A percentile compares a stretch with the other conserved stretches of the same genome.
phyloP scores from a whole-genome alignment of 2,888 invertebrate genomes.

The Cheilosia variabilis region DNA sequence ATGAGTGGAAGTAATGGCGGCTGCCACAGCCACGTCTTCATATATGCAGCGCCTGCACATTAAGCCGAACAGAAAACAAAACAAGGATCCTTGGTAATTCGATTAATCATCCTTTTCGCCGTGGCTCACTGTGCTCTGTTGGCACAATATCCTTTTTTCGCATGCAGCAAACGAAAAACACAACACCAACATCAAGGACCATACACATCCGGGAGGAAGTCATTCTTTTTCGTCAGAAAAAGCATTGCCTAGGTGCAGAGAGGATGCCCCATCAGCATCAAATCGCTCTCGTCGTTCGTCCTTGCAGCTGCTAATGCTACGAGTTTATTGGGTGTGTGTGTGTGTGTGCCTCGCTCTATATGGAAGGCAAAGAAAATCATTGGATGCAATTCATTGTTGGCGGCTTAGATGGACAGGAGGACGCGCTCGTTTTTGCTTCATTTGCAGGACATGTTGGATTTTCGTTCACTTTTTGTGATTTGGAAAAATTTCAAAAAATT shows the following conservation, averaged over 20 bases:
- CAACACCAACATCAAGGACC: slow-evolving; percentile 67
- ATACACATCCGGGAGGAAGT: slow-evolving; percentile 69
- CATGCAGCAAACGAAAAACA: slow-evolving; percentile 50
- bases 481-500: slow-evolving; percentile 23
- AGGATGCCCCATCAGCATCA: slow-evolving; percentile 68
- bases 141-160: slow-evolving; percentile 73
- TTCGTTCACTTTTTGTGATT: slow-evolving; percentile 16
- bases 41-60: slow-evolving; percentile 74
- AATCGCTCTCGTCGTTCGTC: slow-evolving; percentile 40
- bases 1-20: slow-evolving; percentile 72
- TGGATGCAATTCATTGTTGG: slow-evolving; percentile 72
- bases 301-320: slow-evolving; percentile 47
- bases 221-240: slow-evolving; percentile 73
- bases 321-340: slow-evolving; percentile 2
- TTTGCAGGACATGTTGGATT: slow-evolving; percentile 68
- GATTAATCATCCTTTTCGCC: slow-evolving; percentile 72
- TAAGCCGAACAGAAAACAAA: slow-evolving; percentile 59
- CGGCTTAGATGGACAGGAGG: slow-evolving; percentile 70
- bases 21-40: slow-evolving; percentile 52
- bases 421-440: slow-evolving; percentile 69
- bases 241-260: slow-evolving; percentile 72
- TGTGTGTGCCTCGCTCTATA: background rate
- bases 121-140: slow-evolving; percentile 59
- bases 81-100: slow-evolving; percentile 73
- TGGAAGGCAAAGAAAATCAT: slow-evolving; percentile 64